These are phyloP conservation scores for Dasyornis broadbenti DNA, from an alignment of 2,113 vertebrate species.

Conservation along the genomic window DNA sequence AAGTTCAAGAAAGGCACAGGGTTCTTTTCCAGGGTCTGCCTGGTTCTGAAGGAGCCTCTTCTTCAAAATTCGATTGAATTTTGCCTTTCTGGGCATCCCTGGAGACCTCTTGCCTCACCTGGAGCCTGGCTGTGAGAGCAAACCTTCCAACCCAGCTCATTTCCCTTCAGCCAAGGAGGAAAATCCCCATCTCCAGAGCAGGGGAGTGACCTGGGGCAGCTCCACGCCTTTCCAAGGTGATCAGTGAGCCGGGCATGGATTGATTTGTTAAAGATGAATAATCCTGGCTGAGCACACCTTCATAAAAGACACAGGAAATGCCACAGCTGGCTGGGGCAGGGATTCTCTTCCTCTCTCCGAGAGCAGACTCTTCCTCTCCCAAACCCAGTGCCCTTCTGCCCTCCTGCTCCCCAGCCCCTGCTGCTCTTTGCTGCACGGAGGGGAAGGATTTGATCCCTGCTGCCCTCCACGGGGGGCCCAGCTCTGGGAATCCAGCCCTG, in stretches of 20 bases:
- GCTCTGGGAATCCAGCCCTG: not conserved
- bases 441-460: not conserved
- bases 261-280: not conserved
- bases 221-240: not conserved
- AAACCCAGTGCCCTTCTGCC: not conserved
- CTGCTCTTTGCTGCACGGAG: not conserved
- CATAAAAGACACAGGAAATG: not conserved
- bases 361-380: not conserved
- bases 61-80: not conserved
- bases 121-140: no score
- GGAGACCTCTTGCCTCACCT: not conserved
- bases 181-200: not conserved
- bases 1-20: not conserved
- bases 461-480: not conserved
- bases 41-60: not conserved
- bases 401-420: not conserved
- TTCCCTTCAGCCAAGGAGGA: not conserved
- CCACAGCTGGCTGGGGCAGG: not conserved
- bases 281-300: not conserved
- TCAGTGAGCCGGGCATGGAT: not conserved
- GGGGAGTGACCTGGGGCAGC: not conserved
- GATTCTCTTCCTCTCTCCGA: not conserved
- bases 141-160: not conserved
- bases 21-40: not conserved
- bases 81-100: not conserved